Evolutionary conservation across 2,888 invertebrate genomes (phyloP).

Genomic region (Lampropteryx suffumata): DNA sequence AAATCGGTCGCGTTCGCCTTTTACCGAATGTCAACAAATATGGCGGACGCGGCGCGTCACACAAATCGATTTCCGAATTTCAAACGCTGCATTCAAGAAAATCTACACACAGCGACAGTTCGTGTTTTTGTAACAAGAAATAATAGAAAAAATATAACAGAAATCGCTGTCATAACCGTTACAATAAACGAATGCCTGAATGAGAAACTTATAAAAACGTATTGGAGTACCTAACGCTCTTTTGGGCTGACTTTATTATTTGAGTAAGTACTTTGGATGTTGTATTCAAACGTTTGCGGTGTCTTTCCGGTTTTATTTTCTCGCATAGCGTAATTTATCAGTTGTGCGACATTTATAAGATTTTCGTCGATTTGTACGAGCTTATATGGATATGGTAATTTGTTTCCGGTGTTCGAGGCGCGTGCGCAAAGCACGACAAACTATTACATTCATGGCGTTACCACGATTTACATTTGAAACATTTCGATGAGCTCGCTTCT

Average conservation of each 20-base stretch:
- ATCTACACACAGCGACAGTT: slow-evolving; percentile 40
- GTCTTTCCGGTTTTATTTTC: slow-evolving; percentile 63
- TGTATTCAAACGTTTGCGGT: slow-evolving; percentile 54
- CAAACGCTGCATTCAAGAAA: slow-evolving; percentile 49
- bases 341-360: slow-evolving; percentile 74
- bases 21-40: slow-evolving; percentile 71
- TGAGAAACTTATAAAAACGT: slow-evolving; percentile 48
- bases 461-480: slow-evolving; percentile 83
- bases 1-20: slow-evolving; percentile 49
- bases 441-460: slow-evolving; percentile 80
- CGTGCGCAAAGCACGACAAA: slow-evolving; percentile 80
- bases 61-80: slow-evolving; percentile 67
- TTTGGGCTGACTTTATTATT: slow-evolving; percentile 48
- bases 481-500: slow-evolving; percentile 75
- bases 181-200: slow-evolving; percentile 45
- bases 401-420: slow-evolving; percentile 79
- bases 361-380: slow-evolving; percentile 74
- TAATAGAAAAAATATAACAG: slow-evolving; percentile 37
- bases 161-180: slow-evolving; percentile 53
- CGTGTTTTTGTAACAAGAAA: slow-evolving; percentile 36
- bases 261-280: slow-evolving; percentile 35
- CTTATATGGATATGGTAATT: slow-evolving; percentile 83
- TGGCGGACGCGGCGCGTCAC: slow-evolving; percentile 48
- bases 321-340: slow-evolving; percentile 76
- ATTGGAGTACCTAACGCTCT: slow-evolving; percentile 48